Evolutionary conservation across 2,888 invertebrate genomes (phyloP), one percentile per base, ranked within the genome.

Genomic region (Piscicola geometra): DNA sequence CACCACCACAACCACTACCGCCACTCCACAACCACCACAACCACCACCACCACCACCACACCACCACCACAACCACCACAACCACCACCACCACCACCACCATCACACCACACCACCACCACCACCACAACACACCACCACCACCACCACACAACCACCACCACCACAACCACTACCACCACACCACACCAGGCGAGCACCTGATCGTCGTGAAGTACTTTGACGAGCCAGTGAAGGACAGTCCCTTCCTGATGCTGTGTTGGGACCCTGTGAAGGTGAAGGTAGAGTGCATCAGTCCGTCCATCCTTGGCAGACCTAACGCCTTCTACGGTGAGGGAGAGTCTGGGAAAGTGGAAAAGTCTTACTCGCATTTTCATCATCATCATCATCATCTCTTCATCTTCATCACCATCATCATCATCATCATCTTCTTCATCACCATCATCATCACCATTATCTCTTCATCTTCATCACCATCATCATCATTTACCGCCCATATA

Each of bases 161-260:
- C 5, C 25, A 56, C 60, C 60, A 56, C 25, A 25, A 5, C 60
- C 5, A 5, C 3, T 21, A 5, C 5, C 60, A 56, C 60, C 60
- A 56, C 60, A 69, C 47, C 12, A 33, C 21, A 67, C 28, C 76
- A 80, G 80, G 80, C n/a, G 79, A 80, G 36, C 85, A 87, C 81
- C 82, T 80, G 50, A 84, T 87, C 41, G 81, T 82, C 32, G 82
- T 87, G n/a, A 80, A 81, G 71, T 86, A 84, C 81, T 83, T 81
- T 75, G 85, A 83, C 52, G 92, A 80, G 33, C 83, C 83, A 30
- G 83, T 98, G 0, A 93, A 92, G 84, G 97, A 96, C 72, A 94
- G 94, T 84, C 98, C 98, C 18, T 97, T 97, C 85, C 88, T 94
- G 32, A 91, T 96, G 75, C 95, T 97, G 84, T 96, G 96, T 12